Conservation (phyloP, 2,888 invertebrate species). For the Drosophila silvestris region DNA sequence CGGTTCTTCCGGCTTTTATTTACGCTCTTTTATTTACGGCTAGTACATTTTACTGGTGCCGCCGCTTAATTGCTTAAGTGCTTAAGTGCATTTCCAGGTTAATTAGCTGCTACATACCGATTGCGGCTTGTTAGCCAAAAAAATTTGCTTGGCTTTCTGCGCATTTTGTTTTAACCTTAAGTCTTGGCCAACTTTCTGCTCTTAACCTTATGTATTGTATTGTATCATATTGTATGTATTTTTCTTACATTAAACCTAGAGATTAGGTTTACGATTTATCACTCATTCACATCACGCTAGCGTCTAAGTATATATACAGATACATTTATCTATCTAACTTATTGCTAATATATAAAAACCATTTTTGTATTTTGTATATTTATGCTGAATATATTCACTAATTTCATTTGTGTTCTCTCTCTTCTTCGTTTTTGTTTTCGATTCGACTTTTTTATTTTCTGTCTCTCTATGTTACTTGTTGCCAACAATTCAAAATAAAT, state of each 20-base stretch:
- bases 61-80: slow-evolving; percentile 65
- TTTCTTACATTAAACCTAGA: slow-evolving; percentile 7
- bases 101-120: slow-evolving; percentile 59
- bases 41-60: slow-evolving; percentile 14
- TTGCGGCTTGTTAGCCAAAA: slow-evolving; percentile 20
- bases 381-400: slow-evolving; percentile 69
- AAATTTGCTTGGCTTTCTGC: slow-evolving; percentile 38
- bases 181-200: slow-evolving; percentile 34
- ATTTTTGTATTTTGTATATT: slow-evolving; percentile 39
- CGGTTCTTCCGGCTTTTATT: slow-evolving; percentile 45
- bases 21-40: slow-evolving; percentile 36
- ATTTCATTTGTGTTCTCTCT: slow-evolving; percentile 78
- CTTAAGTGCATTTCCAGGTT: slow-evolving; percentile 79
- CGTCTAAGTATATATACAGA: slow-evolving; percentile 29
- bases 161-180: slow-evolving; percentile 48
- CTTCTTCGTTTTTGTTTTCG: slow-evolving; percentile 71
- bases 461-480: slow-evolving; percentile 49
- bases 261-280: slow-evolving; percentile 34
- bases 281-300: slow-evolving; percentile 38
- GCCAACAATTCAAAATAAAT: slow-evolving; percentile 45
- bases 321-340: slow-evolving; percentile 33
- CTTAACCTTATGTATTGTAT: slow-evolving; percentile 28
- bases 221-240: slow-evolving; percentile 40
- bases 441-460: slow-evolving; percentile 60
- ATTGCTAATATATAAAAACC: slow-evolving; percentile 29